Percentiles rank a stretch among this genome's conserved stretches.
These are phyloP conservation scores for Pardosa pseudoannulata DNA, from an alignment of 2,888 invertebrate genomes.

Conservation along the genomic window DNA sequence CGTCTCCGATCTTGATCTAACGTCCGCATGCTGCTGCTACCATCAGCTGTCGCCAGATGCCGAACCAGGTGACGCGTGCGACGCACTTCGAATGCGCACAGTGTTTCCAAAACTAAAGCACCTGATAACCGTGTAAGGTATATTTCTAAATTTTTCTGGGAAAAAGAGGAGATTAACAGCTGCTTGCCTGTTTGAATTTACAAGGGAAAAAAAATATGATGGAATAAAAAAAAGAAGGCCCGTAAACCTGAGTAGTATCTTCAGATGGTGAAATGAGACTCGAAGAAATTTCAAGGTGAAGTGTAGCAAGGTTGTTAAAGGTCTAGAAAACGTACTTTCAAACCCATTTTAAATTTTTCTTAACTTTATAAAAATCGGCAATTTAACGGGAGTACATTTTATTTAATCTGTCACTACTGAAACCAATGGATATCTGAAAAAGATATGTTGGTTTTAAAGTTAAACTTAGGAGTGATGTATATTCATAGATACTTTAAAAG, in stretches of 20 bases:
- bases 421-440: no score
- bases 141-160: constrained; percentile 4
- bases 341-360: no score
- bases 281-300: not conserved
- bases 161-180: constrained; percentile 9
- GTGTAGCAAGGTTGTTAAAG: not conserved
- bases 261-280: not conserved
- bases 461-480: no score
- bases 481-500: no score
- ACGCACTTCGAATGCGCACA: not conserved
- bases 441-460: no score
- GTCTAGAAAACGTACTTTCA: no score
- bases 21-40: not conserved
- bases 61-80: not conserved
- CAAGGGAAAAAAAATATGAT: no score
- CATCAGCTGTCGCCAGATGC: constrained; percentile 3
- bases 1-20: no score
- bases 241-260: not conserved
- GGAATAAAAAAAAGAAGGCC: no score
- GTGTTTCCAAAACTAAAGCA: not conserved
- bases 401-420: no score
- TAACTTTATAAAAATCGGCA: no score
- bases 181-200: not conserved
- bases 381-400: no score
- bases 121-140: constrained; percentile 11